These are phyloP conservation scores for Pheosia gnoma DNA, from an alignment of 2,888 invertebrate genomes.

Conservation along the genomic window DNA sequence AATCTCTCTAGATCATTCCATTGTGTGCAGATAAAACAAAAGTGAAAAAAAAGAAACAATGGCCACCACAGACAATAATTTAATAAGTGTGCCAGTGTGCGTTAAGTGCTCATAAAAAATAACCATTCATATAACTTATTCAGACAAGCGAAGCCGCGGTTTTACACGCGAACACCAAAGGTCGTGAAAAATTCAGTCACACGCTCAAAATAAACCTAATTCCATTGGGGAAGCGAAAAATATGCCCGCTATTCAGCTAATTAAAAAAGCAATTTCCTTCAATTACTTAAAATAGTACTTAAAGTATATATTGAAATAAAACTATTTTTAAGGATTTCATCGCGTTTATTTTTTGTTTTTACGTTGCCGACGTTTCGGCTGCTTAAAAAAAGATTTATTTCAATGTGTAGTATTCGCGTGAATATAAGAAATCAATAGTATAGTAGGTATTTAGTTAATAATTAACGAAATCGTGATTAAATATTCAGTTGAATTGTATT, in stretches of 20 bases:
- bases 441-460: no score
- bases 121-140: conserved; percentile 41
- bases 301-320: no score
- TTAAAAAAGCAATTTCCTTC: not conserved
- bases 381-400: no score
- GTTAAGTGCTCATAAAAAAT: conserved; percentile 24
- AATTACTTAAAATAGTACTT: no score
- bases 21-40: conserved; percentile 31
- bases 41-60: conserved; percentile 30
- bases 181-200: conserved; percentile 30
- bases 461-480: no score
- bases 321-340: no score
- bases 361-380: no score
- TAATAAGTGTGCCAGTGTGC: conserved; percentile 14
- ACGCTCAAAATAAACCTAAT: conserved; percentile 11
- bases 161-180: conserved; percentile 37
- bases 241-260: not conserved
- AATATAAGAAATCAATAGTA: no score
- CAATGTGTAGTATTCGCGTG: no score
- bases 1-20: conserved; percentile 9
- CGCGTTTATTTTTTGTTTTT: no score
- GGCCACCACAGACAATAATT: conserved; percentile 20
- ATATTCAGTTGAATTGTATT: no score
- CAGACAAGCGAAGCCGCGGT: conserved; percentile 22
- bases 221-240: not conserved